Base-by-base conservation (phyloP, 1,140 invertebrate species). In the Hyphantria cunea region DNA sequence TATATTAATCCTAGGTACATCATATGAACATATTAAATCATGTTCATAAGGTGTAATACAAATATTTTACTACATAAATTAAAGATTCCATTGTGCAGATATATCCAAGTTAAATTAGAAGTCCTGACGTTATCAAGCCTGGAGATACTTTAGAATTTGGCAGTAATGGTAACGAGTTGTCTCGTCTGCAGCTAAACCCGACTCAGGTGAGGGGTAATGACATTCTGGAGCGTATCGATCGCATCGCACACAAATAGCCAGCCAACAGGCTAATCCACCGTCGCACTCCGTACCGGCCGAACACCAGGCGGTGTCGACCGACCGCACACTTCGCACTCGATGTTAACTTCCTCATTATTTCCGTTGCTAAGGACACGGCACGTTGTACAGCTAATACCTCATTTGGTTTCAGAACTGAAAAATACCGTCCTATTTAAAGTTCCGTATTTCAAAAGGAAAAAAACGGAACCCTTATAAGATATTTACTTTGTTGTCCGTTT, bases 221-320 rank as follows among this genome's bases (percentile, higher is more conserved):
- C 76, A 78, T 76, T 76, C 78, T 70, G 68, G 72, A 69, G 63
- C 67, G 68, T 78, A 81, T 81, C 76, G 78, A 81, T 79, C 76
- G 71, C 55, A 81, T 79, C 76, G 70, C 55, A 54, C 61, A 52
- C 59, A 72, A 76, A 80, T 76, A 76, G 63, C 69, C 60, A 49
- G 37, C 66, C 62, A 34, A 52, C 68, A 52, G 51, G 52, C 61
- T 50, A 33, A 60, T 60, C 56, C 50, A 47, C 56, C 15, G 48
- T 41, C 53, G 52, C 52, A 33, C 9, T 48, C 54, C 54, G 32
- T 5, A 48, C 55, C 55, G 55, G 15, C 41, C 49, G 17, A 25
- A 25, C 17, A 25, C 17, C 17, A 25, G 17, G 17, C 17, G 17
- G 17, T 25, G 17, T 5, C 51, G 13, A 45, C 52, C 47, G 47